Conservation (phyloP, 2,113 vertebrate genomes). For the Tetraodon nigroviridis region DNA sequence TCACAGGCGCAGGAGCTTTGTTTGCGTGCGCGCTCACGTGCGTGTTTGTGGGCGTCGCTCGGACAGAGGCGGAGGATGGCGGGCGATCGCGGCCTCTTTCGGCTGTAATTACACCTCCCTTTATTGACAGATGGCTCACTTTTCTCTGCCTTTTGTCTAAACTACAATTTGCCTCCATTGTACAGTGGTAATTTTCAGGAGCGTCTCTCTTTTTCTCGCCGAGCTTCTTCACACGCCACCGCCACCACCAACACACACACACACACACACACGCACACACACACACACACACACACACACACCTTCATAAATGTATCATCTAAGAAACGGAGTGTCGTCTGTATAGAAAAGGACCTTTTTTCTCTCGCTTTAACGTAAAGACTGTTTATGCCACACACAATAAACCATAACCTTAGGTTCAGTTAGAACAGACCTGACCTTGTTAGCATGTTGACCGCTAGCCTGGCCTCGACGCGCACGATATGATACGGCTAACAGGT, state of each 20-base stretch:
- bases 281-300: background rate
- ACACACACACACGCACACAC: background rate
- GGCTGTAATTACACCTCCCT: slow-evolving; percentile 91
- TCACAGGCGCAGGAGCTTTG: slow-evolving; percentile 86
- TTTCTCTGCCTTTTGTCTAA: slow-evolving; percentile 92
- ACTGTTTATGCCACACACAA: background rate
- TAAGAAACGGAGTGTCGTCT: background rate
- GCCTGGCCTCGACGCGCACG: too few relatives aligned
- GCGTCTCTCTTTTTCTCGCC: slow-evolving; percentile 29
- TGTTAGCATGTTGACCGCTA: background rate
- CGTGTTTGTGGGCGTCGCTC: slow-evolving; percentile 58
- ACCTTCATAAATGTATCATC: slow-evolving; percentile 1
- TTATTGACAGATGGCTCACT: slow-evolving; percentile 94
- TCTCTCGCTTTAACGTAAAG: background rate
- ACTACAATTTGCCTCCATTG: slow-evolving; percentile 87
- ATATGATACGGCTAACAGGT: too few relatives aligned
- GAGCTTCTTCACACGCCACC: slow-evolving; percentile 1
- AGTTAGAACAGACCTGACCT: background rate
- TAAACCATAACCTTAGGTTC: background rate
- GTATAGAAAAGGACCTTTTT: background rate
- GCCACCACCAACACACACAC: background rate
- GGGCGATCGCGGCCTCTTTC: slow-evolving; percentile 89
- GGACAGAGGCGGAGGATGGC: slow-evolving; percentile 72
- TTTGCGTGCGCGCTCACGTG: slow-evolving; percentile 54
- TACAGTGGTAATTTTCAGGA: slow-evolving; percentile 62